These are phyloP conservation scores for Noctilio leporinus DNA, from an alignment of 2,113 vertebrate species.

Conservation along the genomic window DNA sequence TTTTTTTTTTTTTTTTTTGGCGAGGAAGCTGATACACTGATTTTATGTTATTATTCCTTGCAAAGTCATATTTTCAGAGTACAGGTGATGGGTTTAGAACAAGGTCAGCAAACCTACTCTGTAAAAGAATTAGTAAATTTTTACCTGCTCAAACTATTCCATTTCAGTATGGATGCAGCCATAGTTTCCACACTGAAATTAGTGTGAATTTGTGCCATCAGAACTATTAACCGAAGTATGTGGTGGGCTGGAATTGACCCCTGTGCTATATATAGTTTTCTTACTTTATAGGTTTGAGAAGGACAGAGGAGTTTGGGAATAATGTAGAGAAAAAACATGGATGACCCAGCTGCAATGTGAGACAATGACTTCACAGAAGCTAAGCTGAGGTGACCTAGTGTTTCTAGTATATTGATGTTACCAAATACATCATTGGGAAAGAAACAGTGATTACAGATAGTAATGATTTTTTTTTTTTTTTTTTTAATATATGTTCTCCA, in stretches of 20 bases:
- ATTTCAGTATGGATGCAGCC: neutral
- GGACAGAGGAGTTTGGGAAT: neutral
- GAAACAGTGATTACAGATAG: neutral
- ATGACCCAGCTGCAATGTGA: neutral
- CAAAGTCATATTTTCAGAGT: neutral
- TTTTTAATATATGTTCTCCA: too few species aligned
- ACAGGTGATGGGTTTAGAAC: neutral
- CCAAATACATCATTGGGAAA: neutral
- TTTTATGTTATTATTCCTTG: neutral
- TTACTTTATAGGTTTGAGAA: neutral
- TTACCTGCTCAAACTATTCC: neutral
- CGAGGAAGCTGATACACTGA: neutral
- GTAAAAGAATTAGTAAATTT: neutral
- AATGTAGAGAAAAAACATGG: neutral
- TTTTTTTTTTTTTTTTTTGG: too few species aligned
- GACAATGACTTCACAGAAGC: neutral
- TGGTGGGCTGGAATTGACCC: neutral
- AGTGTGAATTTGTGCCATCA: neutral
- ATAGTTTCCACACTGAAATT: too few species aligned
- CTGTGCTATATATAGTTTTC: neutral
- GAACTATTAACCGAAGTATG: neutral
- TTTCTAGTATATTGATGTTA: neutral
- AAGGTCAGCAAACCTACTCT: neutral
- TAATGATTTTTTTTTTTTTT: too few species aligned
- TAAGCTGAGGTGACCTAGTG: neutral